Evolutionary conservation across 1,140 invertebrate genomes (phyloP), one percentile per base, ranked within the genome.

Genomic region (Cherax destructor): DNA sequence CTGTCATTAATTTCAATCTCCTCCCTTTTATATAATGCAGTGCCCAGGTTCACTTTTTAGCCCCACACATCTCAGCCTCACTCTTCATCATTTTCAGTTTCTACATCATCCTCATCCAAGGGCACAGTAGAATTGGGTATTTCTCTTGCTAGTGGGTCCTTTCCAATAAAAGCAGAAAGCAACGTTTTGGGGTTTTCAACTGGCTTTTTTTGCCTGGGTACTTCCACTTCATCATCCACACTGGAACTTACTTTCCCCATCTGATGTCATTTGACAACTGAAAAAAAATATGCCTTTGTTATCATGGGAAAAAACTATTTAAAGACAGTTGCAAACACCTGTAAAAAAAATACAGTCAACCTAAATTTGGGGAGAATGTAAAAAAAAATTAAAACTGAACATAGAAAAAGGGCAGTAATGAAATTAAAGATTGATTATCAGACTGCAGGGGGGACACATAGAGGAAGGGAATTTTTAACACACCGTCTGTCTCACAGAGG

Each of bases 181-280:
- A 59, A 6, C 59, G 56, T 84, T 7, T n/a, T 9, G 7, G 30
- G 24, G 4, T 61, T 65, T 49, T 83, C 76, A 11, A 72, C 4
- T 11, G 69, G 30, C 30, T 74, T 56, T 65, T 92, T 88, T 52
- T 90, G 81, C 61, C 61, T 59, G 41, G 80, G 88, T 16, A 69
- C 56, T 41, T 89, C 88, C 18, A 59, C 61, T 5, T 89, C 88
- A 50, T 89, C 80, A 59, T 89, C 83, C 3, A 86, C 69, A 72
- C 83, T 86, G 47, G 83, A 86, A 50, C 83, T 86, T 2, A 86
- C 83, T 86, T n/a, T 86, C 83, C 21, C 76, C 83, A 52, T 86
- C 83, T 47, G 83, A 86, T 6, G 24, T 74, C 69, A 74, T 24
- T n/a, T 30, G 21, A 74, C 69, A 30, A 30, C 69, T 74, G 24